Evolutionary conservation across 2,888 invertebrate genomes (phyloP).

Genomic region (Isoperla grammatica): DNA sequence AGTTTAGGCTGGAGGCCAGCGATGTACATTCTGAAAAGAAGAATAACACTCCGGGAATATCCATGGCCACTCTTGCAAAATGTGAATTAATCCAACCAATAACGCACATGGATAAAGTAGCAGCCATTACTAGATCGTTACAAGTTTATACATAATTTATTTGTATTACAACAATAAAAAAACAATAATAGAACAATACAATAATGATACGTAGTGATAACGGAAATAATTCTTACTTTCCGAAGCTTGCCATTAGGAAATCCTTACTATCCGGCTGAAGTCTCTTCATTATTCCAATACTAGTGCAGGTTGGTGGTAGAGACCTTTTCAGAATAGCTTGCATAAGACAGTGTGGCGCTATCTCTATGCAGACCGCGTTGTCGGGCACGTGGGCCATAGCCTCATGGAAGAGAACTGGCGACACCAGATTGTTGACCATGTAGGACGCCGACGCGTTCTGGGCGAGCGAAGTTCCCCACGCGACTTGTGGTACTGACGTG

Average conservation of each 20-base stretch:
- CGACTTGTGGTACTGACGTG: conserved; percentile 80
- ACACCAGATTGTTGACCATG: conserved; percentile 91
- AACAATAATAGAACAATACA: no score
- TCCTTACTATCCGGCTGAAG: conserved; percentile 68
- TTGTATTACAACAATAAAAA: no score
- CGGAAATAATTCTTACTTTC: no score
- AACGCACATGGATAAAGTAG: no score
- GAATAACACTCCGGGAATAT: no score
- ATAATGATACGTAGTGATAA: no score
- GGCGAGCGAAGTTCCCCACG: conserved; percentile 73
- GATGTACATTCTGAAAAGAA: conserved; percentile 55
- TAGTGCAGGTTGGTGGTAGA: conserved; percentile 62
- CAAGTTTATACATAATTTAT: no score
- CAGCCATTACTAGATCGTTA: no score
- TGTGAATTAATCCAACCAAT: no score
- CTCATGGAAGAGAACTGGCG: conserved; percentile 91
- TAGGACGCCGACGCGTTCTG: conserved; percentile 83
- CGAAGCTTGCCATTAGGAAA: conserved; percentile 72
- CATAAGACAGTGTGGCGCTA: conserved; percentile 90
- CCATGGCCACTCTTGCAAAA: no score
- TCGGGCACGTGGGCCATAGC: conserved; percentile 77
- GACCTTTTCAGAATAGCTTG: conserved; percentile 90
- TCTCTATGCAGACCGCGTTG: conserved; percentile 82
- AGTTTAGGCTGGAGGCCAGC: conserved; percentile 75
- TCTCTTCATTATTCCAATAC: conserved; percentile 79